These are phyloP conservation scores for Spodoptera litura DNA, from an alignment of 1,140 invertebrate species.

Conservation along the genomic window DNA sequence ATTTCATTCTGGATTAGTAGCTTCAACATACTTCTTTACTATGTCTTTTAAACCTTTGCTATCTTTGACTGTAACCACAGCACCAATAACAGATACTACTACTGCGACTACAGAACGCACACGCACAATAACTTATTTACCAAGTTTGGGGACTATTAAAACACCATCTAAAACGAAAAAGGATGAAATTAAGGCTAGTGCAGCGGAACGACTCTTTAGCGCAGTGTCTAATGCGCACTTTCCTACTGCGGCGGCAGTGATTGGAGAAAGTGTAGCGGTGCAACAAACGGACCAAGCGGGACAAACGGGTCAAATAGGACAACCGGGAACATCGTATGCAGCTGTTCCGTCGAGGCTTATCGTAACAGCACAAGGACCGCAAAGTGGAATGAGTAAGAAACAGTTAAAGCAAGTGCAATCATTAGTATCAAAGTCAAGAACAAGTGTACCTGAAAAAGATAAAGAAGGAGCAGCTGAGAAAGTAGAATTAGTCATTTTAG, in stretches of 20 bases:
- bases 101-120: constrained; percentile 67
- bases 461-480: constrained; percentile 58
- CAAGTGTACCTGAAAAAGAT: constrained; percentile 69
- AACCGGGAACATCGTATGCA: constrained; percentile 68
- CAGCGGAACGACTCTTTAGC: constrained; percentile 73
- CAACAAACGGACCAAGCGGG: no score
- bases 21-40: constrained; percentile 70
- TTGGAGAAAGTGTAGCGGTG: constrained; percentile 57
- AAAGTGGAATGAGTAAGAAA: constrained; percentile 69
- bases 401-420: constrained; percentile 80
- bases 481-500: constrained; percentile 48
- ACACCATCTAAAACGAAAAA: constrained; percentile 53
- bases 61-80: constrained; percentile 69
- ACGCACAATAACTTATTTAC: constrained; percentile 81
- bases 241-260: constrained; percentile 75
- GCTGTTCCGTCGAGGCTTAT: constrained; percentile 67
- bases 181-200: constrained; percentile 63
- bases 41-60: constrained; percentile 76
- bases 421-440: constrained; percentile 66
- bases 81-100: constrained; percentile 11
- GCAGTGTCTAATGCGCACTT: constrained; percentile 78
- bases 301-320: no score
- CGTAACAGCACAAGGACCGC: constrained; percentile 66
- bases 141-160: constrained; percentile 68
- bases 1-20: constrained; percentile 88